A percentile compares a stretch with the other conserved stretches of the same genome.
Evolutionary conservation across 2,888 invertebrate genomes (phyloP).

Genomic region (Tenthredo notha): DNA sequence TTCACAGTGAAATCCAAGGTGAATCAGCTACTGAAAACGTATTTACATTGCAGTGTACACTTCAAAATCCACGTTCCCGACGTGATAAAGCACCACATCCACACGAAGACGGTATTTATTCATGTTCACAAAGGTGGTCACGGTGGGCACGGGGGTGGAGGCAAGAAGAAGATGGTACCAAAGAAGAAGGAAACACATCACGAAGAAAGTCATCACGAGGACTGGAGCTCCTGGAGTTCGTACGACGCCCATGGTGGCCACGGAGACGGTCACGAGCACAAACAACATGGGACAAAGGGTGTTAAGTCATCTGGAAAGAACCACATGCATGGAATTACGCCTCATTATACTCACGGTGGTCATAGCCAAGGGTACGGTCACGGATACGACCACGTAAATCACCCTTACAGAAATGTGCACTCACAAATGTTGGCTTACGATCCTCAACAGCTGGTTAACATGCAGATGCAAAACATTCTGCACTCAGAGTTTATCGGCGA

Average conservation of each 20-base stretch:
- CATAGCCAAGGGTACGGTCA: conserved; percentile 70
- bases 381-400: conserved; percentile 67
- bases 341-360: conserved; percentile 57
- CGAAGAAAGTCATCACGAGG: conserved; percentile 77
- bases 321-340: conserved; percentile 49
- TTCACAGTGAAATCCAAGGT: background rate
- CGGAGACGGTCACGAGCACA: conserved; percentile 75
- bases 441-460: background rate
- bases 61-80: conserved; percentile 82
- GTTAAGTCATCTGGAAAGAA: conserved; percentile 48
- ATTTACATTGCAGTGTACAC: conserved; percentile 79
- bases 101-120: conserved; percentile 82
- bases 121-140: conserved; percentile 79
- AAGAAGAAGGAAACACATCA: conserved; percentile 75
- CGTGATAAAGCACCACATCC: conserved; percentile 82
- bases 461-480: background rate
- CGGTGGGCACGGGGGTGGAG: conserved; percentile 70
- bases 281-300: conserved; percentile 58
- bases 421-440: background rate
- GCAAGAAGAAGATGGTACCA: conserved; percentile 61
- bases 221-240: conserved; percentile 73
- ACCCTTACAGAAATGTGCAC: background rate
- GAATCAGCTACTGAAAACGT: background rate
- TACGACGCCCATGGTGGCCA: conserved; percentile 76
- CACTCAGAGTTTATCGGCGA: conserved; percentile 74